A percentile compares a stretch with the other conserved stretches of the same genome.
These are phyloP conservation scores for Propithecus perrieri DNA, from an alignment of 2,797 vertebrate species.

Conservation along the genomic window DNA sequence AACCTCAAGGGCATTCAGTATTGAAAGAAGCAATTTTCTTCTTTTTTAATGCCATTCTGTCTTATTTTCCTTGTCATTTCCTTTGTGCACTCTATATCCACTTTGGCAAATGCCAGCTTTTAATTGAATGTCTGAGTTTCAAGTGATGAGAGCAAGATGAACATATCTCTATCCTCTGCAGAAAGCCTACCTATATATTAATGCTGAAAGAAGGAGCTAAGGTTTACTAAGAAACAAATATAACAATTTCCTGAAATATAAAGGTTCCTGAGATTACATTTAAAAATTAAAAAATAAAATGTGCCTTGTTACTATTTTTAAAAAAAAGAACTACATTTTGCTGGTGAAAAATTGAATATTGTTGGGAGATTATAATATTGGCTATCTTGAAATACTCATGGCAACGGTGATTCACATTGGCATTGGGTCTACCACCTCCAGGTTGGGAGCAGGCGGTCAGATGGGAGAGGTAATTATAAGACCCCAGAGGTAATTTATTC, in stretches of 20 bases:
- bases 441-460: not conserved
- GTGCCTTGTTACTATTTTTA: not conserved
- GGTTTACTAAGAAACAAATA: not conserved
- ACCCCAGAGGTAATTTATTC: not conserved
- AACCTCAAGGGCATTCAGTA: not conserved
- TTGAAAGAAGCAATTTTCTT: not conserved
- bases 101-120: not conserved
- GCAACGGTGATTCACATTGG: not conserved
- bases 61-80: not conserved
- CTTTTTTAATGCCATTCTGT: not conserved
- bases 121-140: not conserved
- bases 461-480: not conserved
- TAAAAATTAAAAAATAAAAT: not conserved
- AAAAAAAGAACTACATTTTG: not conserved
- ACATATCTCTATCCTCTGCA: not conserved
- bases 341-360: not conserved
- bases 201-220: not conserved
- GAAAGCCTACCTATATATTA: not conserved
- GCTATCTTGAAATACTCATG: not conserved
- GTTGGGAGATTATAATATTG: not conserved
- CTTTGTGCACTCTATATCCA: not conserved
- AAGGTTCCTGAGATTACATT: not conserved
- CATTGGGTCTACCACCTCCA: not conserved
- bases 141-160: not conserved
- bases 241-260: not conserved